Percentiles rank a stretch among this genome's conserved stretches.
These are phyloP conservation scores for Passer montanus DNA, from an alignment of 2,113 vertebrate species.

Conservation along the genomic window DNA sequence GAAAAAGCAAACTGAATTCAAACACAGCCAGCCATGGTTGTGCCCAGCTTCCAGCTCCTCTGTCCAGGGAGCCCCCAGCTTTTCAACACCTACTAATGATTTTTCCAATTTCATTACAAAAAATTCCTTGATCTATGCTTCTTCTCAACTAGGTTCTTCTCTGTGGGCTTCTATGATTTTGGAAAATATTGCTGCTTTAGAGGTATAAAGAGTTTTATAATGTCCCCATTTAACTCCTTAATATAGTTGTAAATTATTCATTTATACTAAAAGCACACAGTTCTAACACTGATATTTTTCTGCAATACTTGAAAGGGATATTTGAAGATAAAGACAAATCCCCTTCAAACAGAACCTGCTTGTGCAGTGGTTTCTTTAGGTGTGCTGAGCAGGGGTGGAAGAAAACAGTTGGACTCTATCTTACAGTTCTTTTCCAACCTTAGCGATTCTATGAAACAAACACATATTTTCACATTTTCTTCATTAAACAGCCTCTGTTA, in stretches of 20 bases:
- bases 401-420: not conserved
- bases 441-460: not conserved
- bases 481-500: not conserved
- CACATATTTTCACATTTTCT: not conserved
- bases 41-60: not conserved
- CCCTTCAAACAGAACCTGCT: not conserved
- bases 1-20: not conserved
- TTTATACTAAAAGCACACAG: not conserved
- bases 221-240: not conserved
- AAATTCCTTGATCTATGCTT: not conserved
- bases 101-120: not conserved
- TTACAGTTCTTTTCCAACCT: not conserved
- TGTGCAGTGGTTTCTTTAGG: not conserved
- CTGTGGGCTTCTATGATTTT: not conserved
- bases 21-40: not conserved
- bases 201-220: not conserved
- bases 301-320: not conserved
- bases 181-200: not conserved
- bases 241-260: not conserved
- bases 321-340: not conserved
- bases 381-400: not conserved
- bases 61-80: not conserved
- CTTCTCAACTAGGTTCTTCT: not conserved
- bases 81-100: not conserved
- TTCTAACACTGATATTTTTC: not conserved